Conservation (phyloP, 2,113 vertebrate species). For the Brevimyrus niger region DNA sequence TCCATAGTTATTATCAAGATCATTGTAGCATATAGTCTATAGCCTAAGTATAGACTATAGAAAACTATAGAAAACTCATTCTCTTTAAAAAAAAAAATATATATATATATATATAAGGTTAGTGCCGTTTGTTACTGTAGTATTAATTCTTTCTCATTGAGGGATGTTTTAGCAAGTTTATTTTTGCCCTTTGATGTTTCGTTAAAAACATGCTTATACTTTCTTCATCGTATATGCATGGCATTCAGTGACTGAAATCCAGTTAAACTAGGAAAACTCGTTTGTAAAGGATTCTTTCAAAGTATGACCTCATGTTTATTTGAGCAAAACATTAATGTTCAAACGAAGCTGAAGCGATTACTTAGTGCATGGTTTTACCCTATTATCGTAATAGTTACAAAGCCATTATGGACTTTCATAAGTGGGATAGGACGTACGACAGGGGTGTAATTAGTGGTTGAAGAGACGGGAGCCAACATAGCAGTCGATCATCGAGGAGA, state of each 20-base stretch:
- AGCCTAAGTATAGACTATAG: too few relatives aligned
- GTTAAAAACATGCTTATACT: neutral
- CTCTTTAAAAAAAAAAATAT: neutral
- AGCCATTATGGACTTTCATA: conserved; percentile 35
- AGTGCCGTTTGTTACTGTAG: neutral
- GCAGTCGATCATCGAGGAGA: conserved; percentile 16
- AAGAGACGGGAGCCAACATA: conserved; percentile 45
- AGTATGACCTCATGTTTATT: neutral
- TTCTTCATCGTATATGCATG: neutral
- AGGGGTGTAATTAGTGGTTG: conserved; percentile 46
- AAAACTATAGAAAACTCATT: neutral
- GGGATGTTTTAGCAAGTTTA: neutral
- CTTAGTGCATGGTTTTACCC: conserved; percentile 21
- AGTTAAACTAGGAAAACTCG: neutral
- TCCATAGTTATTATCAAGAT: neutral
- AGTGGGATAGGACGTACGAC: conserved; percentile 12
- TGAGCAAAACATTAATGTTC: conserved; percentile 24
- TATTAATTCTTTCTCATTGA: neutral
- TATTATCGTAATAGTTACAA: conserved; percentile 39
- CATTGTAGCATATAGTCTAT: neutral
- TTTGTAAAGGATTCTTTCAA: neutral
- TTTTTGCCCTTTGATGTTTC: neutral
- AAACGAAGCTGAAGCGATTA: neutral
- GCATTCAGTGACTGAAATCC: neutral
- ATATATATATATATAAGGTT: neutral